Evolutionary conservation across 2,797 vertebrate species (phyloP), one percentile per base, ranked within the genome.

Genomic region (Sitta carolinensis): DNA sequence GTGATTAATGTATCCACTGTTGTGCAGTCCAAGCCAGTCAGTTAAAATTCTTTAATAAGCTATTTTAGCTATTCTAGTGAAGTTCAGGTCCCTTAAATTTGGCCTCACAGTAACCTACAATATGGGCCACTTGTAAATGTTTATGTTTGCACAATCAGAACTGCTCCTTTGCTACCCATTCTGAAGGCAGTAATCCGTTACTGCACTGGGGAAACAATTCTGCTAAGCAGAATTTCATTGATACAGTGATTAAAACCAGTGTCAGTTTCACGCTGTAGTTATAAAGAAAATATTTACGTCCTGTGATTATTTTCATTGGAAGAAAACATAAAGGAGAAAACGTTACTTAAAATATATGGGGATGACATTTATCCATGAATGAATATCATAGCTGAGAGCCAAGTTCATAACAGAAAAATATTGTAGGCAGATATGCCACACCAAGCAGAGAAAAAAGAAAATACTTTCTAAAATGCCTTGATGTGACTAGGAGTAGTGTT

Each of bases 201-300:
- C n/a, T 62, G 43, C 21, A 34, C 6, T 70, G 87, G 77, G 40
- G 55, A 93, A 95, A 86, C 40, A 69, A 87, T 36, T 36, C 36
- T 36, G 91, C 75, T 87, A 94, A 89, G 59, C n/a, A 76, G 90
- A 74, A 55, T 91, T 97, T 96, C 54, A 77, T 63, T 94, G 69
- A 94, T 94, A 95, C 73, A 36, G 80, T 79, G 72, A 92, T 57
- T 69, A 73, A 94, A 95, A 82, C 22, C 21, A 77, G n/a, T 69
- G 85, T 96, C 68, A 67, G 50, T 95, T 90, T 95, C 84, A 94
- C 42, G 27, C 45, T 64, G 61, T 67, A 84, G 63, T 79, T 95
- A 70, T 48, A 83, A 93, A 84, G 73, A 93, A 95, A 93, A 74
- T 94, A 93, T 86, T 93, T 90, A 42, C 82, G 67, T 83, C 29